These are phyloP conservation scores for Platycercus adscitus DNA, from an alignment of 2,113 vertebrate genomes.

Conservation along the genomic window DNA sequence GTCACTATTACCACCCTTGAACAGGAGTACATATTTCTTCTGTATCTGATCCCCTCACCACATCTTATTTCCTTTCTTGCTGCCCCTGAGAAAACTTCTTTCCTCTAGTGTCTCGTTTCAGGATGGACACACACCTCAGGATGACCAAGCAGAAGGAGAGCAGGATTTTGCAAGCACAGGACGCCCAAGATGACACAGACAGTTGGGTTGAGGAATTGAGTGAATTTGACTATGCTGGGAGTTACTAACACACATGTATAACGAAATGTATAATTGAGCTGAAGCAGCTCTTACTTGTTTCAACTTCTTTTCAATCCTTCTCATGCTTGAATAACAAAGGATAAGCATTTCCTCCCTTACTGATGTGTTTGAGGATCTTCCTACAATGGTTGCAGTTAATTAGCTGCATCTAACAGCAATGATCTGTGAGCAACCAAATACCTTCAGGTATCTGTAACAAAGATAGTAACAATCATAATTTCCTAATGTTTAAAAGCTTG, in stretches of 20 bases:
- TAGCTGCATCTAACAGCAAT: not conserved
- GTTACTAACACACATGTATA: not conserved
- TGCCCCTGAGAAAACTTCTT: not conserved
- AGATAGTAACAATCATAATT: not conserved
- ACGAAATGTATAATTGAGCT: not conserved
- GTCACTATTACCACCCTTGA: not conserved
- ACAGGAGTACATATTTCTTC: not conserved
- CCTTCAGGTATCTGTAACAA: not conserved
- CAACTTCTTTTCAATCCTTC: constrained; percentile 9
- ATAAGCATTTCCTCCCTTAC: not conserved
- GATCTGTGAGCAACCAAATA: not conserved
- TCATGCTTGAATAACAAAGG: not conserved
- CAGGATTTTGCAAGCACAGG: not conserved
- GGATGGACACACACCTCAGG: not conserved
- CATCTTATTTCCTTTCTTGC: not conserved
- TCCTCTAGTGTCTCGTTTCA: not conserved
- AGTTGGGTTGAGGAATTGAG: not conserved
- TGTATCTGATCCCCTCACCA: not conserved
- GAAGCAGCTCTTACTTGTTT: not conserved
- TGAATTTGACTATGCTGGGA: not conserved
- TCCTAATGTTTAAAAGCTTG: not conserved
- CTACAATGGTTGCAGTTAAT: not conserved
- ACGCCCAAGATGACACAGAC: not conserved
- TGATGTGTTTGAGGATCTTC: not conserved
- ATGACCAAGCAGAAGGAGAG: not conserved